Base-by-base conservation (phyloP, 2,888 invertebrate species). In the Micoletzkya japonica region DNA sequence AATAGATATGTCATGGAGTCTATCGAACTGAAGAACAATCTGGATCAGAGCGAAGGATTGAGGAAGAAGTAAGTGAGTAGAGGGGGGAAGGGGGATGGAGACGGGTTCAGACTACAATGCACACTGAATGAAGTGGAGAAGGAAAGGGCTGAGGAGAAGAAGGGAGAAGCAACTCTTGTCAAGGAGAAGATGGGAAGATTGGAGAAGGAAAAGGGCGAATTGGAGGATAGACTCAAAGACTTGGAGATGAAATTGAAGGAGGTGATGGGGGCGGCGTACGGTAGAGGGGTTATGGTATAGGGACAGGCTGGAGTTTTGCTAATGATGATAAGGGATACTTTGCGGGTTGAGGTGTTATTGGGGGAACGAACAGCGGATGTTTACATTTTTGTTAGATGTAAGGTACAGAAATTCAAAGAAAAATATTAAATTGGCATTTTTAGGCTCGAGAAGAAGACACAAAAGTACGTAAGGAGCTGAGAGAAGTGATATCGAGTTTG, bases 141-240 rank as follows among this genome's bases (percentile, higher is more conserved):
- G 81, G 81, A 73, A 68, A 73, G 28, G 57, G 34, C 54, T 32
- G 58, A 50, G 52, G 67, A 64, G 39, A 70, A 56, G 44, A 67
- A 58, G 44, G 44, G 37, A 14, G 20, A 26, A 34, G n/a, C n/a
- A n/a, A n/a, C n/a, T n/a, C n/a, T n/a, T n/a, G n/a, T n/a, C n/a
- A n/a, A n/a, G n/a, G 89, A 69, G 70, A 34, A 58, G 61, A 36
- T 2, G 30, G 34, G 6, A 50, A 36, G 70, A 34, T 39, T 7
- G 39, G 26, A 54, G 54, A 54, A 39, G 49, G 52, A 52, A 60
- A 36, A 37, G 36, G 34, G 26, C 44, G 63, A 30, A 63, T 36
- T n/a, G n/a, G 68, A 63, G 30, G 60, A 60, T 39, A 44, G 44
- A 60, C 28, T 60, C 2, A 60, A 60, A 28, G 44, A 37, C 30